Conservation (phyloP, 2,888 invertebrate genomes). For the Rugalucina vietnamica region DNA sequence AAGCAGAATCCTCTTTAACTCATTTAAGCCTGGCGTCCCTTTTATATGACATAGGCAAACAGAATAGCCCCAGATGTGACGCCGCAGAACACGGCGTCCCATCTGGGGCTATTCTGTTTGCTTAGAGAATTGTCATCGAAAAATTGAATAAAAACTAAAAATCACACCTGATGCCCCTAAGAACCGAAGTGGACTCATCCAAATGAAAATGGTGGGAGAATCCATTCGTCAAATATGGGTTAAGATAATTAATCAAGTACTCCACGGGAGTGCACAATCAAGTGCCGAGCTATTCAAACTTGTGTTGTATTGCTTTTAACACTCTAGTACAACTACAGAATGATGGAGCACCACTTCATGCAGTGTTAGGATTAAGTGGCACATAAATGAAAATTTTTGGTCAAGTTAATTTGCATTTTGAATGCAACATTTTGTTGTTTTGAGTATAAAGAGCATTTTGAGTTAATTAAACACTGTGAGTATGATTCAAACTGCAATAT, state of each 20-base stretch:
- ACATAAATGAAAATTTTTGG: slow-evolving; percentile 1
- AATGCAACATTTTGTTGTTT: neutral
- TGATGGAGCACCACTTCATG: neutral
- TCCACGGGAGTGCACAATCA: neutral
- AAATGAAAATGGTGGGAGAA: too few relatives aligned
- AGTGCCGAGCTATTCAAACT: neutral
- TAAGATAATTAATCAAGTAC: slow-evolving; percentile 4
- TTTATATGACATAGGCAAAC: too few relatives aligned
- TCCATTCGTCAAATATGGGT: too few relatives aligned
- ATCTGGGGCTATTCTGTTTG: too few relatives aligned
- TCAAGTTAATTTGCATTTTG: neutral
- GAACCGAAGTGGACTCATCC: too few relatives aligned
- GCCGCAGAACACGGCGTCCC: too few relatives aligned
- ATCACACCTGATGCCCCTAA: too few relatives aligned
- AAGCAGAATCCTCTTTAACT: too few relatives aligned
- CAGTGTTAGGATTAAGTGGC: neutral
- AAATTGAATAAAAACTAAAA: too few relatives aligned
- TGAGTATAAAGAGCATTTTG: neutral
- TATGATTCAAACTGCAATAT: neutral
- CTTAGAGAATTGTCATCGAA: too few relatives aligned
- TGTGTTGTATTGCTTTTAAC: neutral
- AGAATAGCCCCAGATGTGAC: too few relatives aligned
- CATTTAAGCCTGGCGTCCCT: too few relatives aligned
- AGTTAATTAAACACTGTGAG: slow-evolving; percentile 10
- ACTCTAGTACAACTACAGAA: neutral